Evolutionary conservation across 2,113 vertebrate species (phyloP).

Genomic region (Gymnocephalus cernua): DNA sequence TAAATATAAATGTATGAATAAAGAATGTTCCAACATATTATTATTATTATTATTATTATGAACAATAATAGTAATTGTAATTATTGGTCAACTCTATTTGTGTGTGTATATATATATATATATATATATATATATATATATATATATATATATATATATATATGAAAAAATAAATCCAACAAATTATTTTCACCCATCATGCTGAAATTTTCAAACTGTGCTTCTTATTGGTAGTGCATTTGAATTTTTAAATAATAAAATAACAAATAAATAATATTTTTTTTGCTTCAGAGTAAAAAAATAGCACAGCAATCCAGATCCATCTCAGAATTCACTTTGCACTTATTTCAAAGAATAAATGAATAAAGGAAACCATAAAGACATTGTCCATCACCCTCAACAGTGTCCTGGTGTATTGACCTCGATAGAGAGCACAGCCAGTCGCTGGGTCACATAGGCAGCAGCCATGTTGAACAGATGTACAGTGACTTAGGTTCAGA

Average conservation of each 20-base stretch:
- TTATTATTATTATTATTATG: too few relatives aligned
- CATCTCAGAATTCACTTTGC: neutral
- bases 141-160: too few relatives aligned
- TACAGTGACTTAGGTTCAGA: slow-evolving; percentile 77
- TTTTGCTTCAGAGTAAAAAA: neutral
- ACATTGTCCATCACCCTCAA: slow-evolving; percentile 12
- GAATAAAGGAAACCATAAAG: neutral
- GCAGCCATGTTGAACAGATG: slow-evolving; percentile 83
- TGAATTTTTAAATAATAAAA: slow-evolving; percentile 1
- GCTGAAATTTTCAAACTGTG: neutral
- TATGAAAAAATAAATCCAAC: neutral
- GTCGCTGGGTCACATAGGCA: slow-evolving; percentile 63
- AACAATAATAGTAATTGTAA: too few relatives aligned
- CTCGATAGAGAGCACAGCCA: slow-evolving; percentile 42
- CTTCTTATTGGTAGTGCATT: neutral
- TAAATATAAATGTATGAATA: too few relatives aligned
- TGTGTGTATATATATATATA: too few relatives aligned
- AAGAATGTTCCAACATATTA: too few relatives aligned
- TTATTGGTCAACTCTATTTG: too few relatives aligned
- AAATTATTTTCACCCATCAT: neutral
- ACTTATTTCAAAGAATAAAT: neutral
- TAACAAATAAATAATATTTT: too few relatives aligned
- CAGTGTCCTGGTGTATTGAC: slow-evolving; percentile 29
- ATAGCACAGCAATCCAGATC: neutral
- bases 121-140: too few relatives aligned